Base-by-base conservation (phyloP, 1,140 invertebrate genomes). In the Hesperophylax magnus region DNA sequence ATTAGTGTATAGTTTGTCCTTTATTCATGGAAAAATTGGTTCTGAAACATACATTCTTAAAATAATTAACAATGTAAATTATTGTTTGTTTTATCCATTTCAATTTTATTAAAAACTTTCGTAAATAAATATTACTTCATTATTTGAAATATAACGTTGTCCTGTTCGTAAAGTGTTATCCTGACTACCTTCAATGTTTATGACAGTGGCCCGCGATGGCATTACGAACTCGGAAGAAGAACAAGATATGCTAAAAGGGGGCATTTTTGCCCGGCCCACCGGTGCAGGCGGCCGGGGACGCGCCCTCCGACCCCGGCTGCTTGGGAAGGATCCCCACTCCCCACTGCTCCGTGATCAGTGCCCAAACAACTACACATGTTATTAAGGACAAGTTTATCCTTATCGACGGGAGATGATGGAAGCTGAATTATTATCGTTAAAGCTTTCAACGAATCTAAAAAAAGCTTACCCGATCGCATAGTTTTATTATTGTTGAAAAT, bases 161-260 rank as follows among this genome's bases (percentile, higher is more conserved):
- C 65, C 65, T 5, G 22, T 39, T 20, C 7, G 9, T 7, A 72
- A 72, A 72, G 69, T 22, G 69, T 72, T 72, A 54, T 17, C 63
- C 31, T 4, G 47, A 8, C 39, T 47, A 14, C 39, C 69, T 53
- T 22, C 47, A 53, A 54, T 20, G 69, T 72, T 72, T 72, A 72
- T 72, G 69, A 72, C 47, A 72, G 47, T 54, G 69, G 52, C 2
- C 54, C 47, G 69, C 15, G 69, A 53, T 53, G 20, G 69, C 52
- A 72, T 27, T 72, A 22, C 69, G 11, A 56, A 72, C 69, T 72
- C 69, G 69, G 52, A 72, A 54, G 69, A 72, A 56, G 39, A 72
- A 72, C 47, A 72, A 72, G 69, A 72, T 72, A 72, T 72, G 69
- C 52, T 72, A 72, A 72, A 72, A 72, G 39, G 65, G 69, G 52